These are phyloP conservation scores for Luperina nickerlii DNA, from an alignment of 2,888 invertebrate species.

Conservation along the genomic window DNA sequence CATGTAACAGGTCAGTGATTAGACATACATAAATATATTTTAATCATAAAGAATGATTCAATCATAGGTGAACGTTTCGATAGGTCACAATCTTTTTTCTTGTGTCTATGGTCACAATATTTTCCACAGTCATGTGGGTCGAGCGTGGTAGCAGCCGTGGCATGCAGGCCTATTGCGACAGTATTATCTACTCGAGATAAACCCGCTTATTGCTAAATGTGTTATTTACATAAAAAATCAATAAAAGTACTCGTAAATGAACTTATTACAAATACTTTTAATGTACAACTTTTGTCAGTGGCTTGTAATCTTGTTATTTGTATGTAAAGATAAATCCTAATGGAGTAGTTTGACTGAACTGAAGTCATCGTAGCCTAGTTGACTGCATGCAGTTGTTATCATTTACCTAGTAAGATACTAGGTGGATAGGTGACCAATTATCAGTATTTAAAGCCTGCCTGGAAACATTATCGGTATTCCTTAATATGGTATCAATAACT, in stretches of 20 bases:
- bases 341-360: conserved; percentile 7
- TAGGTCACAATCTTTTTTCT: conserved; percentile 18
- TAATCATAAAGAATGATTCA: conserved; percentile 7
- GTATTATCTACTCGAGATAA: conserved; percentile 73
- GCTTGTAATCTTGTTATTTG: conserved; percentile 42
- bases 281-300: conserved; percentile 32
- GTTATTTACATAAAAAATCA: conserved; percentile 65
- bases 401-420: conserved; percentile 14
- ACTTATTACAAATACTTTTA: conserved; percentile 55
- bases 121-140: conserved; percentile 51
- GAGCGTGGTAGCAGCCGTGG: conserved; percentile 36
- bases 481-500: background rate
- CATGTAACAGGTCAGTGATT: too few relatives aligned
- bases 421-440: background rate
- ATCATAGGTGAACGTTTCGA: conserved; percentile 16
- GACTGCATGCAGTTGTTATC: conserved; percentile 19
- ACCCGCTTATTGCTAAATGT: conserved; percentile 68
- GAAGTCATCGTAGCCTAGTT: background rate
- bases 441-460: background rate
- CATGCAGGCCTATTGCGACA: conserved; percentile 68
- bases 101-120: conserved; percentile 9
- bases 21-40: background rate
- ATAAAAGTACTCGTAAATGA: conserved; percentile 47
- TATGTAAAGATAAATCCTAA: conserved; percentile 41
- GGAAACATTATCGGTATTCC: background rate